Conservation (phyloP, 1,140 invertebrate species). For the Lineus longissimus region DNA sequence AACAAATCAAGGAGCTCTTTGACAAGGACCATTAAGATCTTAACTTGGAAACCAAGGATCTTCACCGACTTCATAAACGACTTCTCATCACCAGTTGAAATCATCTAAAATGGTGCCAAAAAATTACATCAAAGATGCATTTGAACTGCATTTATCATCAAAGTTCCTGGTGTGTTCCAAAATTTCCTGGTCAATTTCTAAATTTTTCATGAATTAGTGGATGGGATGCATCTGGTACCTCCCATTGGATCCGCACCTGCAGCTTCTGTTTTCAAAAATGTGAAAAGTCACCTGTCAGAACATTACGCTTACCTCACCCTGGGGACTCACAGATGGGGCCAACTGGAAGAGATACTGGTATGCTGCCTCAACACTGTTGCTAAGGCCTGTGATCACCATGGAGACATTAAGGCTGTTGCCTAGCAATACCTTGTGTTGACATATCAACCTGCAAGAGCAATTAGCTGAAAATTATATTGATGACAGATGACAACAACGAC, state of each 20-base stretch:
- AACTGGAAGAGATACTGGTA: slow-evolving; percentile 35
- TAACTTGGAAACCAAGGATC: slow-evolving; percentile 42
- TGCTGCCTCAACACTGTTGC: slow-evolving; percentile 28
- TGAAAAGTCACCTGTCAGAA: too few relatives aligned
- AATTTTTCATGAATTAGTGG: too few relatives aligned
- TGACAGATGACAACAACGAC: too few relatives aligned
- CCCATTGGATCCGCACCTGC: too few relatives aligned
- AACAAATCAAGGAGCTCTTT: slow-evolving; percentile 32
- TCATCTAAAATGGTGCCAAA: neutral
- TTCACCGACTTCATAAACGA: slow-evolving; percentile 40
- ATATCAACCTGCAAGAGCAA: slow-evolving; percentile 25
- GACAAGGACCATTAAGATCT: slow-evolving; percentile 36
- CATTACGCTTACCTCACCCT: slow-evolving; percentile 22
- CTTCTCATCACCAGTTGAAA: slow-evolving; percentile 38
- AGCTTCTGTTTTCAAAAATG: too few relatives aligned
- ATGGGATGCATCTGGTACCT: too few relatives aligned
- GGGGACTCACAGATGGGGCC: slow-evolving; percentile 20
- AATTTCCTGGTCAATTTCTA: too few relatives aligned
- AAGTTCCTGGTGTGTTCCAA: too few relatives aligned
- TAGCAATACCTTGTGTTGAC: slow-evolving; percentile 28
- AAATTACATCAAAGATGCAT: neutral
- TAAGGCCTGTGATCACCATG: slow-evolving; percentile 28
- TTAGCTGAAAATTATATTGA: too few relatives aligned
- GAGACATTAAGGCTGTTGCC: slow-evolving; percentile 27
- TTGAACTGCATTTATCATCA: too few relatives aligned